Base-by-base conservation (phyloP, 2,113 vertebrate species). In the Cathartes aura region DNA sequence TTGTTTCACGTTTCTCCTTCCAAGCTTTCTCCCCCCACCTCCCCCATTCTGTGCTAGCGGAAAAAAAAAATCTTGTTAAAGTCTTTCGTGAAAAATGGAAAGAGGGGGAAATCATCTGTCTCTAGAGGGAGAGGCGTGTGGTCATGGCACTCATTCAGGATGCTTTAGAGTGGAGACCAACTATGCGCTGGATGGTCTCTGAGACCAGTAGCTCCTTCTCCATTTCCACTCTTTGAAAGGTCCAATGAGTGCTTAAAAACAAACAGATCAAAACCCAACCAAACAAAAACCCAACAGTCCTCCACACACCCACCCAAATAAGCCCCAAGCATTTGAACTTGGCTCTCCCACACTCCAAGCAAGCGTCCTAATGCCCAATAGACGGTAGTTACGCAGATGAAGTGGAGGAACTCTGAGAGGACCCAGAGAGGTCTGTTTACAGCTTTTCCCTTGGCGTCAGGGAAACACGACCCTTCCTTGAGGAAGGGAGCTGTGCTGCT, bases 21-120 rank as follows among this genome's bases (percentile, higher is more conserved):
- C 76, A 82, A 94, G 21, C 47, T 91, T 87, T 87, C 59, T 75
- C 52, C 27, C 22, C 23, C 0, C 0, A 0, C 21, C 26, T 48
- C 73, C 40, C 17, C 3, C 0, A 32, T 32, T 59, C 56, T 82
- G 6, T 8, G 19, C 45, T 71, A 82, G 60, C 0, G 0, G 81
- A 55, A 89, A 91, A 96, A 64, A 17, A 90, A 91, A 87, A 93
- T 79, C 75, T 85, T 72, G 56, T 82, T 96, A 20, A 83, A 87
- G 34, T 23, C 19, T 34, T 63, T 67, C 15, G 1, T 27, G 52
- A 87, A 91, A 95, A 93, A 67, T 26, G 22, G 64, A 93, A 81
- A 89, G 59, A 70, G 40, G 81, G 47, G 23, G 68, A 20, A 89
- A 63, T 60, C 2, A 5, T 84, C 42, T 66, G 21, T 32, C 50